Percentiles rank a stretch among this genome's conserved stretches.
Evolutionary conservation across 2,797 vertebrate genomes (phyloP).

Genomic region (Acanthurus tractus): DNA sequence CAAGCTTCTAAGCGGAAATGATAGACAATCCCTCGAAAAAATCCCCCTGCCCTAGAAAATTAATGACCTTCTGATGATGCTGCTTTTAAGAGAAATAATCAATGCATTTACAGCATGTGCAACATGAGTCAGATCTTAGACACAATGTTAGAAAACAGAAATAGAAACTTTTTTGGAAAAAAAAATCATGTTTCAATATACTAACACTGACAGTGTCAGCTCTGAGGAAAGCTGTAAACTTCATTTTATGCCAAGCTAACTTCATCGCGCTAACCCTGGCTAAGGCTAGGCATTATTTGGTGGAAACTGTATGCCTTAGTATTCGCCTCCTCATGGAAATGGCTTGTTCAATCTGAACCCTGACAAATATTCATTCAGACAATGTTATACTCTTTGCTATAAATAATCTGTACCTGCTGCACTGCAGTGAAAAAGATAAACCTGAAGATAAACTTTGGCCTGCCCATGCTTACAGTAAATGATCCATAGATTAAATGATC

Average conservation of each 20-base stretch:
- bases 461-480: constrained; percentile 34
- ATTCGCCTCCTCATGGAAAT: constrained; percentile 46
- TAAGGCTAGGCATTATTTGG: constrained; percentile 51
- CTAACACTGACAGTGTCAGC: constrained; percentile 41
- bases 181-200: constrained; percentile 40
- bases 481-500: constrained; percentile 16
- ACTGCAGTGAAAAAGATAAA: constrained; percentile 42
- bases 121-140: constrained; percentile 71
- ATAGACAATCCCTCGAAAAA: constrained; percentile 73
- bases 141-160: constrained; percentile 68
- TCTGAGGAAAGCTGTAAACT: constrained; percentile 58
- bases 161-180: constrained; percentile 30
- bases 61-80: constrained; percentile 71
- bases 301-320: constrained; percentile 42
- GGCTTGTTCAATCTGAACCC: constrained; percentile 21
- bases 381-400: constrained; percentile 53
- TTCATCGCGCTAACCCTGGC: constrained; percentile 53
- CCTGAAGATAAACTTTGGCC: not conserved
- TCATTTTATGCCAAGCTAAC: constrained; percentile 48
- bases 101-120: constrained; percentile 83
- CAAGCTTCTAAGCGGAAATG: constrained; percentile 71
- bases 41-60: constrained; percentile 49
- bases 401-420: constrained; percentile 48
- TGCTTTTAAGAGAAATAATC: constrained; percentile 80
- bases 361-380: constrained; percentile 23